A percentile compares a stretch with the other conserved stretches of the same genome.
Evolutionary conservation across 2,888 invertebrate species (phyloP).

Genomic region (Smittia sp.): DNA sequence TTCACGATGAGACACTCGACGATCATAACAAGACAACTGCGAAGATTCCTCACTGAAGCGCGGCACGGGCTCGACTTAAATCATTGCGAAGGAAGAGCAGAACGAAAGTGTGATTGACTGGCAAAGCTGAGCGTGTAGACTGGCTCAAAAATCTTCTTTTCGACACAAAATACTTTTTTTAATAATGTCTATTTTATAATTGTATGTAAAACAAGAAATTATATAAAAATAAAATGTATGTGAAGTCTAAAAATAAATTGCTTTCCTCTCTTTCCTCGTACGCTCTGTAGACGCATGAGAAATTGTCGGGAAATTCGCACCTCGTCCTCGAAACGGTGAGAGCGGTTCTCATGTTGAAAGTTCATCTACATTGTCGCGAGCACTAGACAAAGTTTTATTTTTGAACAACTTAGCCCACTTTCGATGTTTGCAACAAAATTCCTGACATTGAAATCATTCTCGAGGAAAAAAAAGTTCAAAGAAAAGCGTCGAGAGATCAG

Average conservation of each 20-base stretch:
- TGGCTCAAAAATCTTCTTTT: constrained; percentile 28
- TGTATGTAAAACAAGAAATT: constrained; percentile 28
- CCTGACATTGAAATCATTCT: too few species aligned
- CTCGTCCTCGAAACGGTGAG: too few species aligned
- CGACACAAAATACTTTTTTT: constrained; percentile 21
- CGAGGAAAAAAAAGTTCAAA: too few species aligned
- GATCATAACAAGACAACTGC: neutral
- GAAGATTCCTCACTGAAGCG: neutral
- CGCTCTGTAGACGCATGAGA: neutral
- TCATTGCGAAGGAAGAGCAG: neutral
- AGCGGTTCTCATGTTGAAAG: too few species aligned
- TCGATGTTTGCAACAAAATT: too few species aligned
- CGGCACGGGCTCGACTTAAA: neutral
- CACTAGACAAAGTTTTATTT: too few species aligned
- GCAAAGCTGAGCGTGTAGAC: constrained; percentile 8
- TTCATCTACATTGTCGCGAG: too few species aligned
- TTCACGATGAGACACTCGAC: neutral
- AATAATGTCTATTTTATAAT: constrained; percentile 36
- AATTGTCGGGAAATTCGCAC: neutral
- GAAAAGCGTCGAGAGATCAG: too few species aligned
- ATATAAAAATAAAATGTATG: constrained; percentile 40
- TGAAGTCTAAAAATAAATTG: constrained; percentile 37
- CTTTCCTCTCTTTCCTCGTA: neutral
- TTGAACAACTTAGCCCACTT: too few species aligned
- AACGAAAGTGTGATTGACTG: constrained; percentile 26